Evolutionary conservation across 2,888 invertebrate genomes (phyloP), one percentile per base, ranked within the genome.

Genomic region (Gari tellinella): DNA sequence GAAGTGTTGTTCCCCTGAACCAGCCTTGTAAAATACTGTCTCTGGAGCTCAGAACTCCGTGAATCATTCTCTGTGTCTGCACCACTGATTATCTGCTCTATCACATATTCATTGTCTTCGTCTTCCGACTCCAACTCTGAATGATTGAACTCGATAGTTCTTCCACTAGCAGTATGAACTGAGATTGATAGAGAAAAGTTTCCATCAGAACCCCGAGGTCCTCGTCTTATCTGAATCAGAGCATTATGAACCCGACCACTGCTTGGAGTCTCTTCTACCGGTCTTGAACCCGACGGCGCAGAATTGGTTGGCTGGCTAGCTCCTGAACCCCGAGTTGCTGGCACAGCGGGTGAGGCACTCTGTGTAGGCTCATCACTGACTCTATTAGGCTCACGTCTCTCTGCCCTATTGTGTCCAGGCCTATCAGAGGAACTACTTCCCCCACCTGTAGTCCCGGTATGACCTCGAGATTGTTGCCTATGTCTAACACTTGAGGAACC

Each of bases 161-260:
- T 52, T 12, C 76, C 80, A 45, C 61, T 70, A 12, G 73, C 66
- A 21, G 80, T 76, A 53, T 80, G 75, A 19, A 76, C 76, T 23
- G 80, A 79, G 37, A 79, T 75, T 4, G 79, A 75, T 25, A 75
- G 69, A 14, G 79, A 79, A 48, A 75, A 72, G 10, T 69, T 60
- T 10, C 79, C 79, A 41, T 72, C 66, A 17, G 61, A 53, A 21
- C 68, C 64, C 3, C 74, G 49, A 8, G 74, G 53, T 10, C 79
- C 79, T 3, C 79, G 60, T 3, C 79, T 52, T 8, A 79, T 72
- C 66, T 74, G 68, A 37, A 79, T 79, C 8, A 79, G 48, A 8
- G 74, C 72, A 40, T 79, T 58, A 45, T 67, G 70, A 8, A 70
- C 62, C 14, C 49, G 69, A 31, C 31, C 31, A 31, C 31, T 31